Base-by-base conservation (phyloP, 2,113 vertebrate genomes). In the Lipotes vexillifer region DNA sequence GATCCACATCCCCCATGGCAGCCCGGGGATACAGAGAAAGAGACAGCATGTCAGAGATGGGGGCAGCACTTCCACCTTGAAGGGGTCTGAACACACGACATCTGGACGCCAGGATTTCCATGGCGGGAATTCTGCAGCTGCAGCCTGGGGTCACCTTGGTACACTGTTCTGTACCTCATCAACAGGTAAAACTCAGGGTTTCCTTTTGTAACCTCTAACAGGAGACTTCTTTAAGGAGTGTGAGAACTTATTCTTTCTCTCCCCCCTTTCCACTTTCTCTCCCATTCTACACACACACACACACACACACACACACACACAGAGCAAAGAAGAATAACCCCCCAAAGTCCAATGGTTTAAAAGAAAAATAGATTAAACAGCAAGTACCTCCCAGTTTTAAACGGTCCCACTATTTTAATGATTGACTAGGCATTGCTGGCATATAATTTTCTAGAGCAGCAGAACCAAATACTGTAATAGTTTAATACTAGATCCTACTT, bases 401-500 rank as follows among this genome's bases (percentile, higher is more conserved):
- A 93, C 23, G 21, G 10, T 38, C 5, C 25, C 21, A 83, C 63
- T 89, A 87, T 93, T 97, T 95, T 80, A 88, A 93, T 66, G 78
- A 93, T 49, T 68, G 3, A 81, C 41, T 89, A 91, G 44, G 44
- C 33, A 80, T 82, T 80, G 44, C 49, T 72, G 6, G 49, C 81
- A 71, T 61, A 81, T 59, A 96, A 96, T 96, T 95, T 97, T 52
- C 81, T 72, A 46, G 44, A 68, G 75, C 75, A 83, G 23, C 36
- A 65, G 93, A 97, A 93, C 74, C 72, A 96, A 95, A 96, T 80
- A 38, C 74, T 29, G 8, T 88, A 92, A 90, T 88, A 85, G 95
- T 88, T 95, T 97, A 93, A 93, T 59, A 68, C 85, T 69, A 96
- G 81, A 36, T 90, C 88, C 77, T 96, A 77, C 87, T 97, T 97